Evolutionary conservation across 2,113 vertebrate genomes (phyloP).

Genomic region (Trinectes maculatus): DNA sequence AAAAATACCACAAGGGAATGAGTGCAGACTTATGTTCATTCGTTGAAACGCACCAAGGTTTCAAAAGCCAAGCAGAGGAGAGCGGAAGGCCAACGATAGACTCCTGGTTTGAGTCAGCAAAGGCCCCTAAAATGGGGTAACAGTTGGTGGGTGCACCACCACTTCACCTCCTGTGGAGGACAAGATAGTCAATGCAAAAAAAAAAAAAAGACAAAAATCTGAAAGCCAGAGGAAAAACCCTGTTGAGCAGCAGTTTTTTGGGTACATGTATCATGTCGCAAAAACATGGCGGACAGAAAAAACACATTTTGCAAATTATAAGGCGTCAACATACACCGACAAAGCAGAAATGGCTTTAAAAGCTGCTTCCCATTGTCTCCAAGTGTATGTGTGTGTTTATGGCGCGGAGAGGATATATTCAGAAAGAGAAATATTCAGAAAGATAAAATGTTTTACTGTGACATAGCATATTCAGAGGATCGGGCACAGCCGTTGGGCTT

Average conservation of each 20-base stretch:
- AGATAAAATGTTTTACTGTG: constrained; percentile 43
- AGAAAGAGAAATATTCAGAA: constrained; percentile 4
- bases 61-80: constrained; percentile 36
- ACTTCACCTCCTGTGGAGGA: constrained; percentile 39
- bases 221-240: constrained; percentile 27
- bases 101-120: constrained; percentile 71
- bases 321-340: background rate
- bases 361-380: constrained; percentile 15
- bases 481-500: constrained; percentile 37
- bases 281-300: background rate
- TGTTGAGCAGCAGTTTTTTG: constrained; percentile 20
- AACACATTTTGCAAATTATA: background rate
- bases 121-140: constrained; percentile 22
- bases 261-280: too few relatives aligned
- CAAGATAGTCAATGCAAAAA: constrained; percentile 49
- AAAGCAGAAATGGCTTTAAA: constrained; percentile 3
- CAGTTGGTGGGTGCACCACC: constrained; percentile 49
- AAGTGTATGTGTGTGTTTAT: constrained; percentile 5
- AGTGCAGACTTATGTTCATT: constrained; percentile 3
- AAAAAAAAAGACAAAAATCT: constrained; percentile 15
- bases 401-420: constrained; percentile 1
- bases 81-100: constrained; percentile 27
- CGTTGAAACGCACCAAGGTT: constrained; percentile 27
- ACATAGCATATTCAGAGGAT: constrained; percentile 47
- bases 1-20: constrained; percentile 24